Percentiles rank a stretch among this genome's conserved stretches.
phyloP scores from a whole-genome alignment of 2,797 vertebrate genomes.

The Sphaeramia orbicularis region DNA sequence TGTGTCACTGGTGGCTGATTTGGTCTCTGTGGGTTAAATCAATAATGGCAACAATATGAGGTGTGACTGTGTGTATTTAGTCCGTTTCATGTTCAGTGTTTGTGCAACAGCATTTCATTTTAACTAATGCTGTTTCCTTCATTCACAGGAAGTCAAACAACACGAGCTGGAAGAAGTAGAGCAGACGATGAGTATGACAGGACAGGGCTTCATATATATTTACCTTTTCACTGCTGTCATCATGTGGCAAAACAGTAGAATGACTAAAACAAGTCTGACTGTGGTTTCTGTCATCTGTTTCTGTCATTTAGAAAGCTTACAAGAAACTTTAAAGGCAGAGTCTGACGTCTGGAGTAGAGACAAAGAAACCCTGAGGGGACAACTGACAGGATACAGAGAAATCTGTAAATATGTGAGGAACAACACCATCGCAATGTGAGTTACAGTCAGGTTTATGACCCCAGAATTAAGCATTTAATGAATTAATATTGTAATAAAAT shows the following conservation, averaged over 20 bases:
- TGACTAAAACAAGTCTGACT: conserved; percentile 1
- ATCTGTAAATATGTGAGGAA: conserved; percentile 69
- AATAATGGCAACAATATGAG: no score
- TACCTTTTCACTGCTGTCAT: conserved; percentile 23
- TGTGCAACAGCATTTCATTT: neutral
- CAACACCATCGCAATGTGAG: conserved; percentile 4
- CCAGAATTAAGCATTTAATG: no score
- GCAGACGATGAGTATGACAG: neutral
- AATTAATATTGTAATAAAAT: no score
- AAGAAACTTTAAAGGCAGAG: conserved; percentile 48
- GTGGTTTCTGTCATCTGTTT: neutral
- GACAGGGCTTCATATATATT: neutral
- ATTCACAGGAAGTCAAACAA: conserved; percentile 13
- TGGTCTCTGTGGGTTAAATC: no score
- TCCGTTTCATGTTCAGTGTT: neutral
- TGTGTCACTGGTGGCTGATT: no score
- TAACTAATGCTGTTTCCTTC: neutral
- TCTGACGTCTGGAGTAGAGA: conserved; percentile 49
- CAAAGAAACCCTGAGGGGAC: conserved; percentile 27
- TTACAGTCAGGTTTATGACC: neutral
- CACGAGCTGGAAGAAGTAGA: neutral
- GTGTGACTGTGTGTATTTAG: neutral
- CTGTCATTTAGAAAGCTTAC: neutral
- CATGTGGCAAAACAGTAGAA: conserved; percentile 39
- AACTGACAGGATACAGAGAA: conserved; percentile 14